Conservation (phyloP, 2,888 invertebrate species). For the Ptilodon capucinus region DNA sequence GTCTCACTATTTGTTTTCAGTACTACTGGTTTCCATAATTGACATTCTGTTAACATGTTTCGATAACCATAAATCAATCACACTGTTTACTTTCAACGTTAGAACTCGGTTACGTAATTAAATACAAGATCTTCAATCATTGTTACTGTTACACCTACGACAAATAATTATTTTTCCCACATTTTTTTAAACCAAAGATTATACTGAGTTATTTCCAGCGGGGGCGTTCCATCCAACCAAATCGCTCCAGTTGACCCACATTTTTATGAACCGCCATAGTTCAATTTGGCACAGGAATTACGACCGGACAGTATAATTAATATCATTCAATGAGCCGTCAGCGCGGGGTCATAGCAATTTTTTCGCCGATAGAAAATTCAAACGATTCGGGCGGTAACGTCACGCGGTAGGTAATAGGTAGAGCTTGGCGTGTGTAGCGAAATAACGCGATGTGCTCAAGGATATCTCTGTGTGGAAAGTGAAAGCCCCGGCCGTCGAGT, state of each 20-base stretch:
- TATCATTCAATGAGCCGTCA: slow-evolving; percentile 35
- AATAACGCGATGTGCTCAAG: slow-evolving; percentile 1
- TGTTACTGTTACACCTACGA: no score
- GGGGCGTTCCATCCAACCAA: not conserved
- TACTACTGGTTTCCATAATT: no score
- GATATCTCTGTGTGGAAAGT: not conserved
- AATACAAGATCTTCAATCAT: no score
- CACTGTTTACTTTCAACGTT: no score
- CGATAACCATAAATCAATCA: no score
- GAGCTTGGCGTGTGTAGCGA: not conserved
- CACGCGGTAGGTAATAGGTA: slow-evolving; percentile 8
- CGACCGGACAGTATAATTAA: slow-evolving; percentile 48
- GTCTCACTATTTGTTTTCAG: no score
- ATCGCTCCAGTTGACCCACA: slow-evolving; percentile 33
- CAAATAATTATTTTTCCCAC: no score
- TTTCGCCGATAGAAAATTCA: slow-evolving; percentile 9
- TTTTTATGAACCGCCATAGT: slow-evolving; percentile 43
- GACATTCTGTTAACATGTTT: no score
- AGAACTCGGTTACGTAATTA: no score
- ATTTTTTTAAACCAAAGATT: no score
- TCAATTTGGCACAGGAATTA: slow-evolving; percentile 47
- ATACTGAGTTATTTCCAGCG: slow-evolving; percentile 16
- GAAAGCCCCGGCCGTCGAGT: not conserved
- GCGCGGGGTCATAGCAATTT: slow-evolving; percentile 34
- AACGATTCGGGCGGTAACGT: slow-evolving; percentile 13